Conservation (phyloP, 2,113 vertebrate species). For the Anarhynchus alexandrinus region DNA sequence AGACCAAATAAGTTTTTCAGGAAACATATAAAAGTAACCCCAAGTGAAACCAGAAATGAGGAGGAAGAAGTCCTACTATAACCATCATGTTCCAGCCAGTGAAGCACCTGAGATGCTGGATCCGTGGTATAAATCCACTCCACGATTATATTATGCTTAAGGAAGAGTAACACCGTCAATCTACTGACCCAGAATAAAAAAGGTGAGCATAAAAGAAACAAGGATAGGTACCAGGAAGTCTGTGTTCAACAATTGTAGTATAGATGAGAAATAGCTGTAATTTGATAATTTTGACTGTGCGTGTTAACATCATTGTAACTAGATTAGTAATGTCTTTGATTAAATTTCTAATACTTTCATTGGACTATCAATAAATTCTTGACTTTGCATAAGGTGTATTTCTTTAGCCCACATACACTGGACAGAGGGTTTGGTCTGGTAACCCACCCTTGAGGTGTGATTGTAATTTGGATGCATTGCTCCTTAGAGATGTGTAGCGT, state of each 20-base stretch:
- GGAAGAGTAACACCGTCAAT: not conserved
- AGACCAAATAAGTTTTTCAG: not conserved
- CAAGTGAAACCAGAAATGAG: not conserved
- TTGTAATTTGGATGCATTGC: not conserved
- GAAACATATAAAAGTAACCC: not conserved
- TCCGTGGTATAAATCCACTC: fast-evolving
- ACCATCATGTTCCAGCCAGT: not conserved
- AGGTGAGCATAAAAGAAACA: not conserved
- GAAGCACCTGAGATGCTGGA: not conserved
- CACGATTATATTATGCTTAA: not conserved
- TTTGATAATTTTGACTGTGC: not conserved
- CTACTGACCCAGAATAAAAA: not conserved
- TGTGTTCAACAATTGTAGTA: not conserved
- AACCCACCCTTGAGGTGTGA: not conserved
- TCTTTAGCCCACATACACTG: not conserved
- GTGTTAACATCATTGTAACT: not conserved
- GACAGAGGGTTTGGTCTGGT: not conserved
- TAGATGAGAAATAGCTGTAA: not conserved
- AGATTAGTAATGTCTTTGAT: not conserved
- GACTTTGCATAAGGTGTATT: not conserved
- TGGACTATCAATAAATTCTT: not conserved
- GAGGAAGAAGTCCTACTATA: not conserved
- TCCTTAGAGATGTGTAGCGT: not conserved
- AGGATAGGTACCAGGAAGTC: not conserved
- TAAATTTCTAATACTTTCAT: not conserved